A percentile compares a stretch with the other conserved stretches of the same genome.
Conservation (phyloP, 30 jellyfish, hydroid and myxozoan genomes). For the Hydractinia symbiolongicarpus region DNA sequence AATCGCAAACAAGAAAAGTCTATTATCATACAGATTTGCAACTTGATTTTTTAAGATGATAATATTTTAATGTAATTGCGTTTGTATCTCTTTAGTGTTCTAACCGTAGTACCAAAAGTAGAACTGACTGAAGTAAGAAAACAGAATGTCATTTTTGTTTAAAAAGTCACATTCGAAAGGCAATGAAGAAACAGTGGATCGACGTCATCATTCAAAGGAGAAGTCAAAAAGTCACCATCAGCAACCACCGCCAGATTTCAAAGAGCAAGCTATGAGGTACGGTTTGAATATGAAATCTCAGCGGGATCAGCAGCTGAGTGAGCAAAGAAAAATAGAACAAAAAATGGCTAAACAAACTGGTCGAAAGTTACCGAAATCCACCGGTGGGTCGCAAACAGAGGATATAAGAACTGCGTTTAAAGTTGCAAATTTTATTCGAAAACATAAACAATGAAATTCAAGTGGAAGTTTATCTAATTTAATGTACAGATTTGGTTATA, state of each 20-base stretch:
- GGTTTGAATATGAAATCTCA: conserved; percentile 19
- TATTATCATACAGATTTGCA: too few species aligned
- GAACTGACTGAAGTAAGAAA: too few species aligned
- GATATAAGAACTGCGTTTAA: conserved; percentile 1
- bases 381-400: not conserved
- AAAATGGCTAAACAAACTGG: conserved; percentile 22
- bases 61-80: too few species aligned
- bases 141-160: too few species aligned
- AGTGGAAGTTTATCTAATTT: too few species aligned
- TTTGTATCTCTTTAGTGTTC: too few species aligned
- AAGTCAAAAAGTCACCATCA: conserved; percentile 6
- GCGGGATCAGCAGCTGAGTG: conserved; percentile 12
- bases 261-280: conserved; percentile 5
- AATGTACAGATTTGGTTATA: too few species aligned
- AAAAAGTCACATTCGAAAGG: too few species aligned
- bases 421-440: conserved; percentile 13
- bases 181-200: not conserved
- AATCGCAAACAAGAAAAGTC: too few species aligned
- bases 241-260: conserved; percentile 12
- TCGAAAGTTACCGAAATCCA: not conserved
- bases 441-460: not conserved
- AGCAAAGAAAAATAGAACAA: not conserved
- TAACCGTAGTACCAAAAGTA: too few species aligned
- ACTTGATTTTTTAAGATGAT: too few species aligned
- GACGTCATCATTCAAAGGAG: not conserved